A percentile compares a stretch with the other conserved stretches of the same genome.
Conservation (phyloP, 30 jellyfish, hydroid and myxozoan genomes). For the Aurelia aurita region DNA sequence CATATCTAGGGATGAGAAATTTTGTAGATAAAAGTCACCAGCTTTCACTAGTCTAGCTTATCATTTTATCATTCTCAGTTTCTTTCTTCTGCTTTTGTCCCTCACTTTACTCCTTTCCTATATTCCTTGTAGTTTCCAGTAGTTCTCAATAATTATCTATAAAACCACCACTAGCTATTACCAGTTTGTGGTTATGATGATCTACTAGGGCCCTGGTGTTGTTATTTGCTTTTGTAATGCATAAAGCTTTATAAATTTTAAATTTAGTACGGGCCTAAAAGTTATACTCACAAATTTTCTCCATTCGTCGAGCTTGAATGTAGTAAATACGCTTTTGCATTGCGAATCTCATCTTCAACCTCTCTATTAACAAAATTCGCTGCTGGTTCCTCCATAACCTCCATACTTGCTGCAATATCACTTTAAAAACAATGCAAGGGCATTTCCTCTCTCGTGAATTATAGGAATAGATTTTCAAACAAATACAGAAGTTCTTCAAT, state of each 20-base stretch:
- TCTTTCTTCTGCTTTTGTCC: no score
- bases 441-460: no score
- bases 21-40: background rate
- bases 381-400: constrained; percentile 20
- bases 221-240: no score
- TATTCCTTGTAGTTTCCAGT: no score
- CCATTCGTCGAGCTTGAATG: constrained; percentile 64
- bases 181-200: background rate
- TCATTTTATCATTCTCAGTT: no score
- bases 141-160: no score
- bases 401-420: background rate
- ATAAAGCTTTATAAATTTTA: background rate
- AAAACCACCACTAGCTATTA: no score
- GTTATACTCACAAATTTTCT: constrained; percentile 67
- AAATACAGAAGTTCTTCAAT: no score
- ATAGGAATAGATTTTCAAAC: no score
- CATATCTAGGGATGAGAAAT: constrained; percentile 57
- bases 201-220: background rate
- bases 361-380: constrained; percentile 16
- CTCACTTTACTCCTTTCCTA: no score
- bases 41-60: no score
- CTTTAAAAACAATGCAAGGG: no score
- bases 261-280: background rate
- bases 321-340: constrained; percentile 81
- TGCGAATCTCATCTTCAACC: constrained; percentile 63